These are phyloP conservation scores for Cosmorhoe ocellata DNA, from an alignment of 2,888 invertebrate species.

Conservation along the genomic window DNA sequence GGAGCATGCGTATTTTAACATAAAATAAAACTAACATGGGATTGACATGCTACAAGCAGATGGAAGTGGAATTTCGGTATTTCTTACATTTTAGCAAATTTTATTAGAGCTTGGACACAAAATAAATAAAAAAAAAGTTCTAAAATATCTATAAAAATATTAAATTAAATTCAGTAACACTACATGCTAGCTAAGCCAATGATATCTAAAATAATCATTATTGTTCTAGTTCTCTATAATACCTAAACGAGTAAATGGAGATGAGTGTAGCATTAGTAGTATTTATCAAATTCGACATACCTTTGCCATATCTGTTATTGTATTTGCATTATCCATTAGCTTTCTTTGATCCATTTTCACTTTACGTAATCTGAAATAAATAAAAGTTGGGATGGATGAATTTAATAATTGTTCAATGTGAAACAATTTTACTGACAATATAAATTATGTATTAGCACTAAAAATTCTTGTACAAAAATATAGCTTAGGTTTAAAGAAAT, in stretches of 20 bases:
- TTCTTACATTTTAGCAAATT: background rate
- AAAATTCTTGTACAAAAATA: too few relatives aligned
- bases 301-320: constrained; percentile 99
- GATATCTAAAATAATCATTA: too few relatives aligned
- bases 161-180: too few relatives aligned
- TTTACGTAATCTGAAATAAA: constrained; percentile 92
- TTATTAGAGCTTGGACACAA: too few relatives aligned
- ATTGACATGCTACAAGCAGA: constrained; percentile 49
- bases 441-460: too few relatives aligned
- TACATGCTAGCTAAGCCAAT: too few relatives aligned
- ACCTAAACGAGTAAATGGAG: constrained; percentile 56
- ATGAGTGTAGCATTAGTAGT: constrained; percentile 70
- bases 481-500: too few relatives aligned
- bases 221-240: constrained; percentile 35
- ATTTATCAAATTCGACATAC: constrained; percentile 81
- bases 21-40: background rate
- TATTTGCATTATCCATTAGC: constrained; percentile 99
- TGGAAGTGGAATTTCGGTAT: constrained; percentile 34
- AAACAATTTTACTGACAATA: too few relatives aligned
- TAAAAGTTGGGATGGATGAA: background rate
- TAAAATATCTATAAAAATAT: background rate
- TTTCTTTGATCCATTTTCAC: constrained; percentile 99
- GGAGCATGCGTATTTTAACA: constrained; percentile 32
- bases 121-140: background rate
- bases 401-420: too few relatives aligned